Conservation (phyloP, 2,797 vertebrate genomes). For the Microcaecilia unicolor region DNA sequence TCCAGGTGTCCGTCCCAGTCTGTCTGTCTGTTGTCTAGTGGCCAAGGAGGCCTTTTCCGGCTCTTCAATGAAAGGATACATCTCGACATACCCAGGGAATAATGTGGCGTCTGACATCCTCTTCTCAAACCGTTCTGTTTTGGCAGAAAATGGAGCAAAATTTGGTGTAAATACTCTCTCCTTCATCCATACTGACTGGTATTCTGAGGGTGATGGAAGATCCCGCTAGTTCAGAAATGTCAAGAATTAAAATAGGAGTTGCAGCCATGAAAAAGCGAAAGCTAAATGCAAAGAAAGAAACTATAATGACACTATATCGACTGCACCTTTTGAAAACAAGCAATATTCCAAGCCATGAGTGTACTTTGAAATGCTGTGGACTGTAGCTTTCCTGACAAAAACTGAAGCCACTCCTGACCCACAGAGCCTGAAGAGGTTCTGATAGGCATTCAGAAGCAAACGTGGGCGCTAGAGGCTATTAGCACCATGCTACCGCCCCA, state of each 20-base stretch:
- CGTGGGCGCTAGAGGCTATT: no score
- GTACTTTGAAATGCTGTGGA: not conserved
- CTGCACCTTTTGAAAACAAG: no score
- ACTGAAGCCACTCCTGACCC: not conserved
- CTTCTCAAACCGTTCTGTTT: conserved; percentile 36
- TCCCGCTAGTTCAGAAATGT: conserved; percentile 34
- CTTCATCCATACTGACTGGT: conserved; percentile 39
- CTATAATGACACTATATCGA: not conserved
- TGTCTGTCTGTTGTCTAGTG: no score
- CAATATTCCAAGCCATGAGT: not conserved
- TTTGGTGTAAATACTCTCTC: conserved; percentile 23
- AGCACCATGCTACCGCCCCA: no score
- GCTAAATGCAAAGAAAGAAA: not conserved
- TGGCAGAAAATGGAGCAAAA: conserved; percentile 52
- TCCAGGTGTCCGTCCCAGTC: no score
- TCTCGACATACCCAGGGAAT: conserved; percentile 56
- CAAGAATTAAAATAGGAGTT: no score
- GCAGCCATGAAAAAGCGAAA: no score
- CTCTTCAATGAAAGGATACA: not conserved
- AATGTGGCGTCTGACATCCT: not conserved
- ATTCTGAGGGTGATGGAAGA: conserved; percentile 51
- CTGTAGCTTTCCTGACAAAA: not conserved
- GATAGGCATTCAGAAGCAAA: no score
- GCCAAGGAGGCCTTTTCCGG: no score
- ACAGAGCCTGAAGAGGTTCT: no score